These are phyloP conservation scores for Rotaria magnacalcarata DNA, from an alignment of 2,888 invertebrate genomes.

Conservation along the genomic window DNA sequence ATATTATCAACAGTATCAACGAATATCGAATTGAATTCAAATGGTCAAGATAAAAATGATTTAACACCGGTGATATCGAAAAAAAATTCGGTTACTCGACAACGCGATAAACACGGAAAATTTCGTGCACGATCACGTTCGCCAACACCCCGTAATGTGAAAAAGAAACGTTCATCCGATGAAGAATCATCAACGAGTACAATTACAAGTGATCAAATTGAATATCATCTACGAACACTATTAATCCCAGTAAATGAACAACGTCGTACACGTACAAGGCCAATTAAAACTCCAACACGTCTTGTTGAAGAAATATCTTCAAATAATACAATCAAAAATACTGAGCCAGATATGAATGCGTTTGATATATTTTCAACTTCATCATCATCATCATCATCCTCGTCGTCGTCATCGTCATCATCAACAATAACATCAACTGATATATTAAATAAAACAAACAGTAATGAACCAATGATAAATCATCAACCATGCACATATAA, in stretches of 20 bases:
- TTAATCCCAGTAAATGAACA: background rate
- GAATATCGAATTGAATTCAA: background rate
- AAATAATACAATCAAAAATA: background rate
- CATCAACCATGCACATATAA: background rate
- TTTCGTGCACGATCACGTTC: background rate
- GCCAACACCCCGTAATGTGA: background rate
- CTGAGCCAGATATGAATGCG: background rate
- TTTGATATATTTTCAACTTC: background rate
- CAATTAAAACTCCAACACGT: background rate
- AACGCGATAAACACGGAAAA: background rate
- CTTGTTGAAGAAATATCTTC: background rate
- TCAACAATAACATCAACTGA: background rate
- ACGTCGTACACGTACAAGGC: conserved; percentile 11
- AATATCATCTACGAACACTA: background rate
- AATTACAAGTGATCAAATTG: background rate
- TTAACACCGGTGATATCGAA: background rate
- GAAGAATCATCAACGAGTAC: background rate
- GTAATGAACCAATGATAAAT: background rate
- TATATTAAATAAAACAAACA: background rate
- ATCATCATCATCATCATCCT: background rate
- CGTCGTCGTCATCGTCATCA: too few species aligned
- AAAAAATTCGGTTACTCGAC: background rate
- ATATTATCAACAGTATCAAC: background rate
- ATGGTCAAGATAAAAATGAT: background rate
- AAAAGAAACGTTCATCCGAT: background rate